These are phyloP conservation scores for Drepana arcuata DNA, from an alignment of 1,140 invertebrate species.

Conservation along the genomic window DNA sequence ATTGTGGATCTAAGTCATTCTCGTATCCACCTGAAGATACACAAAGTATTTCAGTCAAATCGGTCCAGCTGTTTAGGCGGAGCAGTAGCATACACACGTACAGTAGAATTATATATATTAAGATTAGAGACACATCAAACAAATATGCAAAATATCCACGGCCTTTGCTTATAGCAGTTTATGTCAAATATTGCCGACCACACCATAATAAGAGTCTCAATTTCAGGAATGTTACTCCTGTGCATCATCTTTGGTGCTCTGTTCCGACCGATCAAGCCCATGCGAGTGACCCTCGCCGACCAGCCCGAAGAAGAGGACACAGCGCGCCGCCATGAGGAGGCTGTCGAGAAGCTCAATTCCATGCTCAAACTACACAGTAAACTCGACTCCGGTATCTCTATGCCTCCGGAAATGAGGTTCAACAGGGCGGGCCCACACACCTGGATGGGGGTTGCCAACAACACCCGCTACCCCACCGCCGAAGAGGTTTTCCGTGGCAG, in stretches of 20 bases:
- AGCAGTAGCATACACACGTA: too few species aligned
- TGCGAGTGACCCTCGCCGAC: slow-evolving; percentile 72
- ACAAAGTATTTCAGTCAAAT: too few species aligned
- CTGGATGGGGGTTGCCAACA: slow-evolving; percentile 80
- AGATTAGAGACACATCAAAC: too few species aligned
- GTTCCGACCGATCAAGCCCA: slow-evolving; percentile 85
- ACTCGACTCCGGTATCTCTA: slow-evolving; percentile 57
- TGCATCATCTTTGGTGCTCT: slow-evolving; percentile 86
- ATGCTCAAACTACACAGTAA: slow-evolving; percentile 61
- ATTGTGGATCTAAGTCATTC: too few species aligned
- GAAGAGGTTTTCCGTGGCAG: slow-evolving; percentile 79
- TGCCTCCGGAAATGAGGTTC: slow-evolving; percentile 59
- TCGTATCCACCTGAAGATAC: too few species aligned
- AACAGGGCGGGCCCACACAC: slow-evolving; percentile 72
- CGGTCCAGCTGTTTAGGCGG: too few species aligned
- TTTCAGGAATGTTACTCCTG: slow-evolving; percentile 78
- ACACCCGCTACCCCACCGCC: slow-evolving; percentile 82
- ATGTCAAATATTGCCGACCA: too few species aligned
- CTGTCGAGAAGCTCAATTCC: slow-evolving; percentile 57
- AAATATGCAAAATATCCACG: too few species aligned
- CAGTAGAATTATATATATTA: too few species aligned
- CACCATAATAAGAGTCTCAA: slow-evolving; percentile 3
- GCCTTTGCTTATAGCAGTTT: too few species aligned
- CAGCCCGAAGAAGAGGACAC: slow-evolving; percentile 57
- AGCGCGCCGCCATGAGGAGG: slow-evolving; percentile 53